Conservation (phyloP, 1,140 invertebrate species). For the Drosophila ironensis region DNA sequence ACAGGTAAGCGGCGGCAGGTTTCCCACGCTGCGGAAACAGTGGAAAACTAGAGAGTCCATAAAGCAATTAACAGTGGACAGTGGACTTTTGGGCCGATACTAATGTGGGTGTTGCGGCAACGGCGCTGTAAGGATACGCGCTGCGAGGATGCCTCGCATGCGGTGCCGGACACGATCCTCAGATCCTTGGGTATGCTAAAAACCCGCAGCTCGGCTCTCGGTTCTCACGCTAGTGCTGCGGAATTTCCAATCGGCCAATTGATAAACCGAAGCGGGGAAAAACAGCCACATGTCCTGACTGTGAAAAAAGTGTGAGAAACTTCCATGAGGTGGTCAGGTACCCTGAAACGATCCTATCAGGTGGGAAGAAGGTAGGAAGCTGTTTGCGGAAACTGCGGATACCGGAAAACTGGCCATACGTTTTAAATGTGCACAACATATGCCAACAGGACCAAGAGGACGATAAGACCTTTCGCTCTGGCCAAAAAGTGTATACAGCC, state of each 20-base stretch:
- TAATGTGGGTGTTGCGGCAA: slow-evolving; percentile 74
- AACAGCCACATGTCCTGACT: slow-evolving; percentile 46
- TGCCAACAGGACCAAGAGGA: slow-evolving; percentile 62
- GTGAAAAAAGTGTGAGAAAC: slow-evolving; percentile 67
- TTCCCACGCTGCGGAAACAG: slow-evolving; percentile 57
- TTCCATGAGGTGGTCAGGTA: slow-evolving; percentile 32
- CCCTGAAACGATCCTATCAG: slow-evolving; percentile 32
- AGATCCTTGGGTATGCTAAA: slow-evolving; percentile 46
- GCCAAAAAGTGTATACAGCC: slow-evolving; percentile 34
- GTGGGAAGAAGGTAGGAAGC: slow-evolving; percentile 45
- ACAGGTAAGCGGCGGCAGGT: slow-evolving; percentile 51
- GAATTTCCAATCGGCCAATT: slow-evolving; percentile 64
- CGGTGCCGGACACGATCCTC: slow-evolving; percentile 10
- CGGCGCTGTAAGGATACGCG: slow-evolving; percentile 46
- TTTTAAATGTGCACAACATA: slow-evolving; percentile 79
- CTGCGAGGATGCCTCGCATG: slow-evolving; percentile 20
- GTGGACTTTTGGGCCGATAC: slow-evolving; percentile 46
- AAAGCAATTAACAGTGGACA: slow-evolving; percentile 70
- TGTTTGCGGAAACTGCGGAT: no score
- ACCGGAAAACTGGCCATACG: slow-evolving; percentile 78
- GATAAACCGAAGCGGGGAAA: slow-evolving; percentile 61
- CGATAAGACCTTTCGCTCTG: slow-evolving; percentile 53
- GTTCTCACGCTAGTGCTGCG: slow-evolving; percentile 66
- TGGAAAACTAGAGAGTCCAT: slow-evolving; percentile 35
- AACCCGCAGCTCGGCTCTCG: slow-evolving; percentile 46